phyloP scores from a whole-genome alignment of 2,888 invertebrate species.

The Lysandra bellargus region DNA sequence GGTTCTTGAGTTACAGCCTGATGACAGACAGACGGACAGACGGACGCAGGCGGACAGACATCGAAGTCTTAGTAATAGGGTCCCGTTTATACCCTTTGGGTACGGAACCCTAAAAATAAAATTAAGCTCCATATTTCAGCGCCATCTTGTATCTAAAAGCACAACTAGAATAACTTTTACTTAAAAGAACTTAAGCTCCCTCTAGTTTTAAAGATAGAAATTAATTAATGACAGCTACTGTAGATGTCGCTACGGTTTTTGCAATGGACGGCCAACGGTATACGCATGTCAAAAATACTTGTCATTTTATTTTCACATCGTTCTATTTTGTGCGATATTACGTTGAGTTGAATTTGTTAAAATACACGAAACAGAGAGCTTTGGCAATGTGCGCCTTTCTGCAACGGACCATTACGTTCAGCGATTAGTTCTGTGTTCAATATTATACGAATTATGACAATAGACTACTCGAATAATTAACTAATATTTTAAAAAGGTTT shows the following conservation, averaged over 20 bases:
- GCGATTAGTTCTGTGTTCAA: constrained; percentile 52
- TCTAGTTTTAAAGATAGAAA: neutral
- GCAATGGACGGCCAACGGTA: constrained; percentile 46
- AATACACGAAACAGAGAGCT: constrained; percentile 58
- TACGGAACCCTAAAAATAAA: too few species aligned
- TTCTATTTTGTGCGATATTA: constrained; percentile 72
- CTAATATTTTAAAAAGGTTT: constrained; percentile 53
- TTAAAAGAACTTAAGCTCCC: neutral
- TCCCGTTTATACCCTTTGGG: too few species aligned
- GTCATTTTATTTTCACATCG: constrained; percentile 69
- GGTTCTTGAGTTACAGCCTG: too few species aligned
- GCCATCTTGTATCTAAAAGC: constrained; percentile 50
- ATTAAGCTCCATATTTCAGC: too few species aligned
- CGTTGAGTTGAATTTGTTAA: constrained; percentile 67
- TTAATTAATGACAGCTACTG: neutral
- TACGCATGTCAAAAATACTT: constrained; percentile 78
- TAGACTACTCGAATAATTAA: constrained; percentile 48
- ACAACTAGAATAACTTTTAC: constrained; percentile 10
- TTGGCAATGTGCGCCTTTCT: constrained; percentile 57
- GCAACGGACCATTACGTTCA: constrained; percentile 55
- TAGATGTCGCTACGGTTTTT: constrained; percentile 54
- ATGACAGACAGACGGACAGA: too few species aligned
- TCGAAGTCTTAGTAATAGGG: too few species aligned
- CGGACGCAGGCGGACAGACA: too few species aligned
- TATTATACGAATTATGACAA: constrained; percentile 42